Percentiles rank a stretch among this genome's conserved stretches.
These are phyloP conservation scores for Lamellibrachia luymesi DNA, from an alignment of 1,140 invertebrate genomes.

Conservation along the genomic window DNA sequence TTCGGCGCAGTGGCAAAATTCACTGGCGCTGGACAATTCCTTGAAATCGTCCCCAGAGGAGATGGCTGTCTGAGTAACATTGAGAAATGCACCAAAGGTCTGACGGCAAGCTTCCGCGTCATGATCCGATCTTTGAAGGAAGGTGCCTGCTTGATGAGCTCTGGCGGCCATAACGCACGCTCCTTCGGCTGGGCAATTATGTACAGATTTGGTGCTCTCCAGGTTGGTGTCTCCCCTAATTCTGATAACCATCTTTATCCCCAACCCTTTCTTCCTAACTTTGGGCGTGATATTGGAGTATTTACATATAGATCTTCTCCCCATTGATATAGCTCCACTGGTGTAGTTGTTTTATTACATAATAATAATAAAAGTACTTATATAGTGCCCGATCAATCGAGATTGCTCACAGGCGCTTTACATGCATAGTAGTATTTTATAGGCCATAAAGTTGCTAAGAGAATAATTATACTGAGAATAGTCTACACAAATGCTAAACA, in stretches of 20 bases:
- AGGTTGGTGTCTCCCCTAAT: background rate
- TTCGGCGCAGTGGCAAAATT: background rate
- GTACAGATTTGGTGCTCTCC: background rate
- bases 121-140: background rate
- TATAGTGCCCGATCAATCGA: no score
- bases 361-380: no score
- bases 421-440: no score
- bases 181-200: background rate
- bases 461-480: no score
- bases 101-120: background rate
- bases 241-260: background rate
- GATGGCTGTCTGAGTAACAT: background rate
- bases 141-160: background rate
- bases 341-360: no score
- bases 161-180: background rate
- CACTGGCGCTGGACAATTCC: background rate
- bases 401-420: no score
- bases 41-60: background rate
- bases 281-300: background rate
- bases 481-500: no score
- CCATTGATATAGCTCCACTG: no score
- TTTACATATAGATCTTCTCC: background rate
- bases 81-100: background rate
- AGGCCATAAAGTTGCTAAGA: no score
- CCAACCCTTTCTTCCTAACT: background rate